phyloP scores from a whole-genome alignment of 2,888 invertebrate species.

The Andricus curvator region DNA sequence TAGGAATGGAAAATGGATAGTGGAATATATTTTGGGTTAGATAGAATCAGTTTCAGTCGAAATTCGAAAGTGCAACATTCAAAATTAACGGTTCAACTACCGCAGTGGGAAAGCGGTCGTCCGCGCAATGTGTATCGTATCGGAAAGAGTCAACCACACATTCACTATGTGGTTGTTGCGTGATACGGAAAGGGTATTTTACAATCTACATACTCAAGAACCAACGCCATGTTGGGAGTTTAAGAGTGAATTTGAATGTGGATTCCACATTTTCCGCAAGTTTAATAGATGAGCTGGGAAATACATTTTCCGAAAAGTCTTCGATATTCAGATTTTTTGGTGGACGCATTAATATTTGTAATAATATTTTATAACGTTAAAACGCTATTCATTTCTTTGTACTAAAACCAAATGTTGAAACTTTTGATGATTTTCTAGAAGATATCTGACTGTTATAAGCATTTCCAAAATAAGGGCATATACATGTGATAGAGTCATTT shows the following conservation, averaged over 20 bases:
- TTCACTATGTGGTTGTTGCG: conserved; percentile 13
- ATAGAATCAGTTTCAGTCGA: neutral
- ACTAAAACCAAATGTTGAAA: too few species aligned
- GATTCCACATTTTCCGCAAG: neutral
- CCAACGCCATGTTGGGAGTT: neutral
- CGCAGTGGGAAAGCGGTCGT: conserved; percentile 32
- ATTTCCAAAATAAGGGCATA: too few species aligned
- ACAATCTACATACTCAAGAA: conserved; percentile 1
- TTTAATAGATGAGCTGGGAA: neutral
- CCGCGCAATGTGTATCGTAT: conserved; percentile 20
- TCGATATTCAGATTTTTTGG: neutral
- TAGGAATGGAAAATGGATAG: neutral
- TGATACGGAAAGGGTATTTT: neutral
- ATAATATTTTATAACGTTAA: neutral
- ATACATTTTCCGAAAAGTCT: neutral
- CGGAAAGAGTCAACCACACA: conserved; percentile 15
- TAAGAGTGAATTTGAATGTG: neutral
- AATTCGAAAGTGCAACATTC: conserved; percentile 35
- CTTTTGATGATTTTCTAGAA: neutral
- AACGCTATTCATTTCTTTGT: neutral
- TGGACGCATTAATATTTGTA: neutral
- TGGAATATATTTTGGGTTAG: neutral
- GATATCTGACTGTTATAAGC: neutral
- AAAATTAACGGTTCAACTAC: conserved; percentile 22
- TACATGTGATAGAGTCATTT: neutral